A percentile compares a stretch with the other conserved stretches of the same genome.
These are phyloP conservation scores for Xanthorhoe designata DNA, from an alignment of 2,888 invertebrate genomes.

Conservation along the genomic window DNA sequence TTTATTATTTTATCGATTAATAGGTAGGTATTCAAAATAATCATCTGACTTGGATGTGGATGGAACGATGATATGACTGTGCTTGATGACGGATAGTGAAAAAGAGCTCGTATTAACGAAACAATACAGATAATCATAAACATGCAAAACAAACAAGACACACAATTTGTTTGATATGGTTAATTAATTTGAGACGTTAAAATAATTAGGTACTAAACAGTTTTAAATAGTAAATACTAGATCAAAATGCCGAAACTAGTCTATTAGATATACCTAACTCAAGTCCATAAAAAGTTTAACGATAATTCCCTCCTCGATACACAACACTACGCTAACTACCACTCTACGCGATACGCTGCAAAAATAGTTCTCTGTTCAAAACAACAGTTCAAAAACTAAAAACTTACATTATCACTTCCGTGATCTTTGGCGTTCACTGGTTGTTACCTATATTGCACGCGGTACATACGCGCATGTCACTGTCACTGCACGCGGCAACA, in stretches of 20 bases:
- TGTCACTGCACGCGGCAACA: slow-evolving; percentile 40
- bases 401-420: slow-evolving; percentile 51
- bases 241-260: slow-evolving; percentile 78
- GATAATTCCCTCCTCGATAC: slow-evolving; percentile 47
- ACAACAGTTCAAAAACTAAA: slow-evolving; percentile 53
- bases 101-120: slow-evolving; percentile 32
- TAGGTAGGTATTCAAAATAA: slow-evolving; percentile 44
- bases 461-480: slow-evolving; percentile 44
- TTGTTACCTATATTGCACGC: slow-evolving; percentile 19
- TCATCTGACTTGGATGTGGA: slow-evolving; percentile 72
- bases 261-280: slow-evolving; percentile 62
- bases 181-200: slow-evolving; percentile 71
- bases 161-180: slow-evolving; percentile 63
- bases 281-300: slow-evolving; percentile 43
- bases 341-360: slow-evolving; percentile 79
- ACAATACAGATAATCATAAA: slow-evolving; percentile 39
- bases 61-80: slow-evolving; percentile 78
- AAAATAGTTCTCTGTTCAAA: slow-evolving; percentile 76
- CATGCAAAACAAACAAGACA: slow-evolving; percentile 53
- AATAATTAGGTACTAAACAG: slow-evolving; percentile 52
- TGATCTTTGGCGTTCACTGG: slow-evolving; percentile 76
- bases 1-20: slow-evolving; percentile 28
- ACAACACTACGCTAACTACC: slow-evolving; percentile 49
- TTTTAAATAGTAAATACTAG: slow-evolving; percentile 51
- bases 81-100: slow-evolving; percentile 50